Percentiles rank a stretch among this genome's conserved stretches.
phyloP scores from a whole-genome alignment of 1,140 invertebrate genomes.

The Drosophila nannoptera region DNA sequence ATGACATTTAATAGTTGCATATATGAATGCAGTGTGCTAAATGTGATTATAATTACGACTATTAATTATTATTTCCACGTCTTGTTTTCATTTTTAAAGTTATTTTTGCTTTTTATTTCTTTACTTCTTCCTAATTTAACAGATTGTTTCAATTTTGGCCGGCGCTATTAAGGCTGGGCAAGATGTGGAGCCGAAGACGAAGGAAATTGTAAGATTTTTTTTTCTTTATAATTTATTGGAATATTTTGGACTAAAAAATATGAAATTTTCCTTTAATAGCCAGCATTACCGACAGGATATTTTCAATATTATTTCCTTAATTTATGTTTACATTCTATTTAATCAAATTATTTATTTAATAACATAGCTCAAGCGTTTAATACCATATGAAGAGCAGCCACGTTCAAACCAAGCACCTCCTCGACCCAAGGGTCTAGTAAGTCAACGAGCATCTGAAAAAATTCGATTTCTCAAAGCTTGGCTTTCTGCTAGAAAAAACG shows the following conservation, averaged over 20 bases:
- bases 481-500: constrained; percentile 42
- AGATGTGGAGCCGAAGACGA: constrained; percentile 82
- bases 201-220: constrained; percentile 82
- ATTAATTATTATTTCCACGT: neutral
- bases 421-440: constrained; percentile 56
- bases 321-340: constrained; percentile 10
- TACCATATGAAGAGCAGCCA: constrained; percentile 62
- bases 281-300: constrained; percentile 80
- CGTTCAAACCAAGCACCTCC: constrained; percentile 1
- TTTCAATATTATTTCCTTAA: constrained; percentile 5
- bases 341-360: constrained; percentile 41
- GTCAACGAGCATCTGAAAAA: constrained; percentile 30
- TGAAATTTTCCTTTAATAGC: constrained; percentile 50
- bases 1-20: neutral
- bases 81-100: constrained; percentile 5
- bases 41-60: neutral
- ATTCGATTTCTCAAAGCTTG: constrained; percentile 39
- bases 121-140: constrained; percentile 29
- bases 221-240: constrained; percentile 44
- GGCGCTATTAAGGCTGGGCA: constrained; percentile 81
- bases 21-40: neutral
- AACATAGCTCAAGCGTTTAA: constrained; percentile 63
- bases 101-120: constrained; percentile 32
- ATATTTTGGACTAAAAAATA: constrained; percentile 38
- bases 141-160: constrained; percentile 81